These are phyloP conservation scores for Lasioglossum figueresi DNA, from an alignment of 2,888 invertebrate species.

Conservation along the genomic window DNA sequence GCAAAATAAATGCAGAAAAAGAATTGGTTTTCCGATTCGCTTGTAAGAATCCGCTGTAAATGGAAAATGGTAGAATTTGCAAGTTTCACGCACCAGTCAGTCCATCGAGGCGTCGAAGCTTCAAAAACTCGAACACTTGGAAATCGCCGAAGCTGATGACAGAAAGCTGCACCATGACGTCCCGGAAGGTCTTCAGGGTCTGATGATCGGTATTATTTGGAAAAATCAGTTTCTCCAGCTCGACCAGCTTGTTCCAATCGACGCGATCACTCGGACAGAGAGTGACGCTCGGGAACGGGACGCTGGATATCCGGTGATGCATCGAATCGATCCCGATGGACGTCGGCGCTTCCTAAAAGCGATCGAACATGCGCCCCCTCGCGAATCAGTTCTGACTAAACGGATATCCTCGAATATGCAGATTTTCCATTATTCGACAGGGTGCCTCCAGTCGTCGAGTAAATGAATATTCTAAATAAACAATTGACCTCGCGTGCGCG, in stretches of 20 bases:
- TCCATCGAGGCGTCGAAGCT: constrained; percentile 34
- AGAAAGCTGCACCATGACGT: constrained; percentile 63
- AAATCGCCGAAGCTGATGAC: constrained; percentile 77
- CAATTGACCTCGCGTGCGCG: constrained; percentile 9
- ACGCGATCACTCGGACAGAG: constrained; percentile 76
- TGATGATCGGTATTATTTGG: constrained; percentile 47
- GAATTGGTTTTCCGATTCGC: too few relatives aligned
- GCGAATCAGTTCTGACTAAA: constrained; percentile 16
- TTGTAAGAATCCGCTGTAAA: too few relatives aligned
- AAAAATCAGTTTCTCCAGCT: constrained; percentile 55
- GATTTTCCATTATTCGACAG: constrained; percentile 35
- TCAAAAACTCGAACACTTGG: constrained; percentile 65
- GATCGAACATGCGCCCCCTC: neutral
- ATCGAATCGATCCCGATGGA: constrained; percentile 75
- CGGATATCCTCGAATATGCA: constrained; percentile 41
- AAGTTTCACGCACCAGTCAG: constrained; percentile 14
- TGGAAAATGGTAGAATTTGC: neutral
- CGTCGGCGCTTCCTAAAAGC: constrained; percentile 71
- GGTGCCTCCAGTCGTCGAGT: neutral
- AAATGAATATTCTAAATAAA: constrained; percentile 55
- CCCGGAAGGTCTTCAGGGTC: constrained; percentile 58
- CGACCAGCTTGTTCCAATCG: constrained; percentile 72
- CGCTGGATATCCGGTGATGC: constrained; percentile 70
- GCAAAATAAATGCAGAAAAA: too few relatives aligned
- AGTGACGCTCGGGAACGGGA: constrained; percentile 77